phyloP scores from a whole-genome alignment of 2,888 invertebrate genomes.

The Diaphora mendica region DNA sequence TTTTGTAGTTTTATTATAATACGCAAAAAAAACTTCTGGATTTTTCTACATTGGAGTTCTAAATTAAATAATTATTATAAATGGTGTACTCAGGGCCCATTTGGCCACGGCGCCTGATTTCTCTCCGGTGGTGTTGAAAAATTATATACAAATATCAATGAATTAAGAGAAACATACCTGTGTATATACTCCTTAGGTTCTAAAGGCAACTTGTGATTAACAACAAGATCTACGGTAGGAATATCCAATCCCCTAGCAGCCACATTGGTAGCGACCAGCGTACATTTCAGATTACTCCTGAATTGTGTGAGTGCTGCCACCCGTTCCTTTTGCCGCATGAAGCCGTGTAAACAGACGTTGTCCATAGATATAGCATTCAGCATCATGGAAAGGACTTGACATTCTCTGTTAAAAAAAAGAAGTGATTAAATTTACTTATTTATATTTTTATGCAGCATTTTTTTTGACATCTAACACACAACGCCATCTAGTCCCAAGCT shows the following conservation, averaged over 20 bases:
- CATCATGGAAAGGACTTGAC: slow-evolving; percentile 96
- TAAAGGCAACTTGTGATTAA: slow-evolving; percentile 97
- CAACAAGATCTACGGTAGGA: slow-evolving; percentile 96
- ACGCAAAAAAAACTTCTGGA: no score
- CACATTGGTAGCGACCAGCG: slow-evolving; percentile 98
- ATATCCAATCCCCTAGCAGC: slow-evolving; percentile 98
- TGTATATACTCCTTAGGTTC: slow-evolving; percentile 98
- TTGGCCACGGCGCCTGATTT: no score
- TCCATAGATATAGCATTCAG: slow-evolving; percentile 94
- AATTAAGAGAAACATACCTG: slow-evolving; percentile 26
- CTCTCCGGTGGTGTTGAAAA: no score
- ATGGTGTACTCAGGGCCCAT: no score
- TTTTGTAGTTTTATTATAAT: no score
- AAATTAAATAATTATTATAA: no score
- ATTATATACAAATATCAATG: no score
- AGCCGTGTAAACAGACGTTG: slow-evolving; percentile 96
- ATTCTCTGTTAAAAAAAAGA: slow-evolving; percentile 88
- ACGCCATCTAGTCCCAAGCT: no score
- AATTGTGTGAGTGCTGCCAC: slow-evolving; percentile 94
- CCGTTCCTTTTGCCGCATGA: slow-evolving; percentile 95
- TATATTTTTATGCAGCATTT: no score
- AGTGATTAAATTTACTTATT: no score
- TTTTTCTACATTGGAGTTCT: no score
- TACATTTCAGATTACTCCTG: slow-evolving; percentile 94
- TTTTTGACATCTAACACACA: no score